Base-by-base conservation (phyloP, 2,113 vertebrate genomes). In the Oncorhynchus kisutch region DNA sequence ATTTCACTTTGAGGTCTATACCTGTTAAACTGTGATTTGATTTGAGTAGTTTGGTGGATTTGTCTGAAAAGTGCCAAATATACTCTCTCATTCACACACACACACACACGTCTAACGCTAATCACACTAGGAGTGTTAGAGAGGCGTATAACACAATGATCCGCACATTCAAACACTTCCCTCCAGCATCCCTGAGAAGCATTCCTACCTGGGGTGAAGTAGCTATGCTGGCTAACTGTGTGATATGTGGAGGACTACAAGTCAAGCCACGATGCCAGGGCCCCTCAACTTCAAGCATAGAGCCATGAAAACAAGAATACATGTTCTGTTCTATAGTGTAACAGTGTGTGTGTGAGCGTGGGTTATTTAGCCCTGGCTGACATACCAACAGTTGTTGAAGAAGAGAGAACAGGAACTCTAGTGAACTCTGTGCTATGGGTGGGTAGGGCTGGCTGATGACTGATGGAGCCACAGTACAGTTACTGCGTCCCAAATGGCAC, bases 111-210 rank as follows among this genome's bases (percentile, higher is more conserved):
- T 29, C 13, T 67, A 24, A 67, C 24, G 29, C 66, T 67, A 34
- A 27, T 69, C 31, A 45, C 16, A 34, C 34, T 69, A 22, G 67
- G 67, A 45, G 67, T 45, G 20, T 70, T 70, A 70, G 12, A 39
- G 11, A 39, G 24, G 68, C 45, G 20, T 70, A 64, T 22, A 70
- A 49, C 39, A 70, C 45, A 70, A 49, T 70, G 39, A 70, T 70
- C 45, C 13, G 68, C 45, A 48, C 68, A 49, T 70, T 70, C 68
- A n/a, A 25, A 12, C 18, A 12, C 20, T 12, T 45, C 39, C 16
- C 39, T 70, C 22, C 27, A 70, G 34, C 39, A 70, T 45, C 68
- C 34, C 34, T 14, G 39, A 18, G 34, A 45, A 45, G 45, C 45
- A 48, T 70, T 70, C 22, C 49, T 48, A 70, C 68, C n/a, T 70